A percentile compares a stretch with the other conserved stretches of the same genome.
These are phyloP conservation scores for Leptobrachium ailaonicum DNA, from an alignment of 2,113 vertebrate genomes.

Conservation along the genomic window DNA sequence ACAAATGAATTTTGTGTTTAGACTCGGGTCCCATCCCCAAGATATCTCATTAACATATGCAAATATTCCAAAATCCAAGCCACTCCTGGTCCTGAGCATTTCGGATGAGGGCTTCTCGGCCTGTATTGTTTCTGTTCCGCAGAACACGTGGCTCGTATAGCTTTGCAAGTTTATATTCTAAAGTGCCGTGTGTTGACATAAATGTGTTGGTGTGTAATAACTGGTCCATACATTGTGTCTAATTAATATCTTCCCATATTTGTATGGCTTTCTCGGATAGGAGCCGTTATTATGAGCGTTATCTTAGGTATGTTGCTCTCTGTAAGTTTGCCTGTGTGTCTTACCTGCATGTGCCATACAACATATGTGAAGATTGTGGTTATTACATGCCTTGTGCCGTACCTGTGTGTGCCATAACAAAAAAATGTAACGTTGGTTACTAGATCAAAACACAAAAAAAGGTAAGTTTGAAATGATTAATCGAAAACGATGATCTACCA, in stretches of 20 bases:
- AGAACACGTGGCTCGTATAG: too few species aligned
- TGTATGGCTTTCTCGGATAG: constrained; percentile 83
- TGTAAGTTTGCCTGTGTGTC: constrained; percentile 10
- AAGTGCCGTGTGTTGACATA: neutral
- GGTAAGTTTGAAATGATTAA: too few species aligned
- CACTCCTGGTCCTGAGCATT: too few species aligned
- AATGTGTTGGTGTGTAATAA: constrained; percentile 42
- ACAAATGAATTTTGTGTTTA: too few species aligned
- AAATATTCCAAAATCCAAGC: too few species aligned
- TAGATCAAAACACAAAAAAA: too few species aligned
- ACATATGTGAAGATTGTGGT: constrained; percentile 33
- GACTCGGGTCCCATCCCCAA: too few species aligned
- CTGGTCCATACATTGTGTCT: constrained; percentile 30
- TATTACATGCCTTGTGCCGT: constrained; percentile 33
- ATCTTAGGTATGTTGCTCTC: constrained; percentile 87
- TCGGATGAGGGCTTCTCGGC: too few species aligned
- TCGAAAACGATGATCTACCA: too few species aligned
- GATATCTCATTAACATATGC: too few species aligned
- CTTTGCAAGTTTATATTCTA: neutral
- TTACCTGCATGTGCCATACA: constrained; percentile 42
- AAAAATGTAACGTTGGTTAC: too few species aligned
- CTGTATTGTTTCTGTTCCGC: too few species aligned
- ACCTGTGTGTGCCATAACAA: neutral
- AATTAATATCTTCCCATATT: constrained; percentile 72
- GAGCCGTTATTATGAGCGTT: constrained; percentile 97